Evolutionary conservation across 2,113 vertebrate genomes (phyloP), one percentile per base, ranked within the genome.

Genomic region (Prunella himalayana): DNA sequence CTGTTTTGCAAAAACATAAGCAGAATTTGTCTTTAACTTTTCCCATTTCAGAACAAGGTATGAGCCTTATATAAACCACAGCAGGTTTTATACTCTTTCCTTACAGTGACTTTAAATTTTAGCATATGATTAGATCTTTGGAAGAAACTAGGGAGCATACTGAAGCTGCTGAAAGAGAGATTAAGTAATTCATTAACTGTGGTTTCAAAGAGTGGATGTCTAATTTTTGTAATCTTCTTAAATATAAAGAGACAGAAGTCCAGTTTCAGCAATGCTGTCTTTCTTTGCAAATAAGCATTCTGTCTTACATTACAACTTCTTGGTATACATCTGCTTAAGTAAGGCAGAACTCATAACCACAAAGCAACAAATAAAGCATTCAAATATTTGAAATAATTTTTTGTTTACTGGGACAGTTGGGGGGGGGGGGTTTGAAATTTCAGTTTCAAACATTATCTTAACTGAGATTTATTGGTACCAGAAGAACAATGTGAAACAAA

Each of bases 201-300:
- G 54, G 9, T 92, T 96, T 93, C 57, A 73, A 82, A 85, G 25
- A 92, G 7, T 66, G 30, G 35, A 70, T 70, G 37, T 89, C 50
- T 85, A 80, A 66, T 70, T 93, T 91, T 85, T 92, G 7, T 90
- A 91, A 95, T 96, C 64, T 82, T 77, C 92, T 86, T 96, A 92
- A 88, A 19, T 44, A 69, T 23, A 59, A 69, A 82, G 61, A 66
- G n/a, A 69, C n/a, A 51, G 50, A 93, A 82, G 39, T 60, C 50
- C 39, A 63, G 15, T 82, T 94, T 94, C n/a, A 65, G 27, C 69
- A 93, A 76, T 66, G 5, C 3, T 76, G 35, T 47, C 37, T 83
- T 49, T 82, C 65, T 61, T 70, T 71, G 21, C 44, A 93, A 92
- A 91, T 16, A 86, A 10, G 25, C 35, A 21, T 76, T 83, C 47